Conservation (phyloP, 2,797 vertebrate species). For the Hypotaenidia okinawae region DNA sequence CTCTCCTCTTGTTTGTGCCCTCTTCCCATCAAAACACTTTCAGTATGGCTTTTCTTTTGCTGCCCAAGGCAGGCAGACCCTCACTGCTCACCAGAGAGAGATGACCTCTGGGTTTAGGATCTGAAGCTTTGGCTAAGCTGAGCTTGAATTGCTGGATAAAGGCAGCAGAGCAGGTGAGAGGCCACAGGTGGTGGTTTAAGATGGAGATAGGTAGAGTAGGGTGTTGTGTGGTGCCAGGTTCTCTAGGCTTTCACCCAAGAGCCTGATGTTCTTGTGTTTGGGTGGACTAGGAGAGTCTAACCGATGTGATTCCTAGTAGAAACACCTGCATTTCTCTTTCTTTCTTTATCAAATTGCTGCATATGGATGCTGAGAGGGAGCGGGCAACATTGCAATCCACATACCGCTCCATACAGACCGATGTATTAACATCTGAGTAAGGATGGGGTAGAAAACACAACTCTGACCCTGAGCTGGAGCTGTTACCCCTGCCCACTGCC, state of each 20-base stretch:
- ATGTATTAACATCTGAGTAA: background rate
- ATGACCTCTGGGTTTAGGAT: background rate
- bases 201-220: background rate
- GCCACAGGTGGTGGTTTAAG: background rate
- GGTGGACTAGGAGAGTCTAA: background rate
- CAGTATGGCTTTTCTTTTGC: background rate
- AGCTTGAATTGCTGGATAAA: background rate
- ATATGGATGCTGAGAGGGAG: background rate
- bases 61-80: background rate
- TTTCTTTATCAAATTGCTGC: background rate
- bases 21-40: background rate
- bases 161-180: background rate
- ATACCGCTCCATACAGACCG: fast-evolving
- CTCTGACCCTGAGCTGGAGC: background rate
- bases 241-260: background rate
- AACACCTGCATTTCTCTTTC: background rate
- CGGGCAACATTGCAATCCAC: fast-evolving
- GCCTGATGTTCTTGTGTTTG: fast-evolving
- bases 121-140: background rate
- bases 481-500: background rate
- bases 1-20: background rate
- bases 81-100: background rate
- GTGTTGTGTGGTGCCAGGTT: background rate
- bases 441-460: background rate
- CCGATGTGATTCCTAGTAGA: background rate